These are phyloP conservation scores for Microtus montanus DNA, from an alignment of 2,113 vertebrate species.

Conservation along the genomic window DNA sequence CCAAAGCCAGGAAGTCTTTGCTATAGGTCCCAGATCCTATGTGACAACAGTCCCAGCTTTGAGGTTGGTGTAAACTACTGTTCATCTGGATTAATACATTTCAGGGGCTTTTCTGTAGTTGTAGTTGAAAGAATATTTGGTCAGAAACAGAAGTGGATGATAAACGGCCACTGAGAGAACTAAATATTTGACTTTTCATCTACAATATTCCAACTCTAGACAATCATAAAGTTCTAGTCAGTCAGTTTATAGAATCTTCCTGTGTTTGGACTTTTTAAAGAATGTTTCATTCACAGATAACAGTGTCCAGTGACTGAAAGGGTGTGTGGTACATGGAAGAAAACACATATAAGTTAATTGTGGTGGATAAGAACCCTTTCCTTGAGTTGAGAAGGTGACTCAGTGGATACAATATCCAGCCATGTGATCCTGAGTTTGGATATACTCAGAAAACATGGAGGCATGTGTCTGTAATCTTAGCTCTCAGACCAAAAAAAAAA, in stretches of 20 bases:
- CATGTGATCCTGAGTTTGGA: not conserved
- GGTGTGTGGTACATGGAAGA: not conserved
- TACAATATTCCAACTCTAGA: not conserved
- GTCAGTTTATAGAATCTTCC: not conserved
- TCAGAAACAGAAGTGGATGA: not conserved
- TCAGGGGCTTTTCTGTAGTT: not conserved
- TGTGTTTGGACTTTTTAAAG: not conserved
- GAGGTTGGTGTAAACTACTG: not conserved
- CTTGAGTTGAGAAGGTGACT: not conserved
- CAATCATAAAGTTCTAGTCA: not conserved
- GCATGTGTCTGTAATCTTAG: not conserved
- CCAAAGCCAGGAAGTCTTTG: not conserved
- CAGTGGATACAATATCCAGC: not conserved
- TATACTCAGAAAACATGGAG: not conserved
- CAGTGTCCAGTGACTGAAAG: not conserved
- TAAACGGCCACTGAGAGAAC: not conserved
- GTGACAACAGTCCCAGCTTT: not conserved
- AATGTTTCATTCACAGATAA: not conserved
- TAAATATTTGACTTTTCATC: not conserved
- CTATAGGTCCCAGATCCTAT: not conserved
- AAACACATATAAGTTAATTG: not conserved
- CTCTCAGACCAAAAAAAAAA: too few species aligned
- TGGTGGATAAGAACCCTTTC: not conserved
- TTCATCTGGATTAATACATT: not conserved
- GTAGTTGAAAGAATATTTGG: not conserved